Evolutionary conservation across 2,113 vertebrate species (phyloP).

Genomic region (Girardinichthys multiradiatus): DNA sequence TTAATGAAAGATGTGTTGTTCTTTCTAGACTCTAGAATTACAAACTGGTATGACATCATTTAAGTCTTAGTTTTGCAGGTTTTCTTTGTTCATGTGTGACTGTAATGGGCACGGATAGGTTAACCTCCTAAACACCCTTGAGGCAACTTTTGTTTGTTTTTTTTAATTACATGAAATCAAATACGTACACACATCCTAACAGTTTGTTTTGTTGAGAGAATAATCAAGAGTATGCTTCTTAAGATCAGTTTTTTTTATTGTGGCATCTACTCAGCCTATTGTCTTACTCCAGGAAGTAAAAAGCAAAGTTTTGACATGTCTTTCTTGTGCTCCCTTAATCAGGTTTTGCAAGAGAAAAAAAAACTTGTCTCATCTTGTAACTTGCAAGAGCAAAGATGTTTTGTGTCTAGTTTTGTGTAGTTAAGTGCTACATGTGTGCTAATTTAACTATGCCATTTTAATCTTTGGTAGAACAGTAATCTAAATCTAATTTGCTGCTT

Average conservation of each 20-base stretch:
- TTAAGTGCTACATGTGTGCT: conserved; percentile 8
- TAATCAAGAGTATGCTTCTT: neutral
- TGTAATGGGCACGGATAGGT: too few relatives aligned
- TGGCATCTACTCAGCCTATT: conserved; percentile 1
- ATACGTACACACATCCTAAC: too few relatives aligned
- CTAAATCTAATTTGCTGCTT: conserved; percentile 7
- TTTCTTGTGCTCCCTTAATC: conserved; percentile 13
- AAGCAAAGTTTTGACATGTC: conserved; percentile 25
- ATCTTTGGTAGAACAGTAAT: neutral
- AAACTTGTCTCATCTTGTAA: conserved; percentile 12
- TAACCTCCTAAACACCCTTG: too few relatives aligned
- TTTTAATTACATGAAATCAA: too few relatives aligned
- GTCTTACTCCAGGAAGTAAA: conserved; percentile 55
- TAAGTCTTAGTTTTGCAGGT: too few relatives aligned
- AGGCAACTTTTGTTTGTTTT: too few relatives aligned
- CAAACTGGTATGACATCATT: too few relatives aligned
- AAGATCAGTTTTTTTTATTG: neutral
- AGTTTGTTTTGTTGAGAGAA: neutral
- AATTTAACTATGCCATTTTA: neutral
- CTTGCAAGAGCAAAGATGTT: conserved; percentile 5
- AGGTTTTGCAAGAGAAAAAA: conserved; percentile 48
- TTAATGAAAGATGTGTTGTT: too few relatives aligned
- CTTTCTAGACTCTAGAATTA: too few relatives aligned
- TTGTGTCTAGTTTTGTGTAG: neutral
- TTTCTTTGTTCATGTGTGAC: too few relatives aligned